Conservation (phyloP, 2,888 invertebrate species). For the Mythimna lalbum region DNA sequence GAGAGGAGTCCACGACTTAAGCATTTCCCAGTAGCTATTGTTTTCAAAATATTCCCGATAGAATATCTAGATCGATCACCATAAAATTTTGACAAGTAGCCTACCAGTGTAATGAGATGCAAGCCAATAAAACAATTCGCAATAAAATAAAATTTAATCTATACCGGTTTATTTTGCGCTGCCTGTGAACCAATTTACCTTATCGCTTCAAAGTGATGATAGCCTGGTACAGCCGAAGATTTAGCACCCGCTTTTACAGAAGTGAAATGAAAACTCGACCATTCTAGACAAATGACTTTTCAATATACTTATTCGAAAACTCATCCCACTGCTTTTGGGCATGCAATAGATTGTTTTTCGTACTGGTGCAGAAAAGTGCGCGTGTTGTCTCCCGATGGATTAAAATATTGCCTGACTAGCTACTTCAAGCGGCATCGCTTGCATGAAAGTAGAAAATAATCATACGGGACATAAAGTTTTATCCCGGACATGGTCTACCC, state of each 20-base stretch:
- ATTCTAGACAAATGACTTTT: too few species aligned
- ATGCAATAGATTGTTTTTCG: too few species aligned
- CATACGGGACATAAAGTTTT: too few species aligned
- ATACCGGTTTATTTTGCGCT: conserved; percentile 49
- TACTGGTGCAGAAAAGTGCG: too few species aligned
- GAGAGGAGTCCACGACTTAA: too few species aligned
- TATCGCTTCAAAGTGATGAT: conserved; percentile 51
- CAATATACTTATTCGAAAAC: too few species aligned
- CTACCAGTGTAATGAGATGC: conserved; percentile 40
- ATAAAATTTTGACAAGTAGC: conserved; percentile 49
- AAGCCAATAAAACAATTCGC: conserved; percentile 55
- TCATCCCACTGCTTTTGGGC: too few species aligned
- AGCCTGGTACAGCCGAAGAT: conserved; percentile 30
- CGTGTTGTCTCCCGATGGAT: too few species aligned
- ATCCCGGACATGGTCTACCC: too few species aligned
- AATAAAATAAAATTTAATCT: conserved; percentile 62
- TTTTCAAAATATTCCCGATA: neutral
- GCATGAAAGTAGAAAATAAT: too few species aligned
- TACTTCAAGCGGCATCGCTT: too few species aligned
- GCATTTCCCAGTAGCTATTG: neutral
- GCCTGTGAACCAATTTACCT: conserved; percentile 50
- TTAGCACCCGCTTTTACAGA: neutral
- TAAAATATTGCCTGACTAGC: too few species aligned
- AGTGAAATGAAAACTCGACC: neutral
- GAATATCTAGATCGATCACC: conserved; percentile 44